Conservation (phyloP, 2,888 invertebrate species). For the Pasiphila rectangulata region DNA sequence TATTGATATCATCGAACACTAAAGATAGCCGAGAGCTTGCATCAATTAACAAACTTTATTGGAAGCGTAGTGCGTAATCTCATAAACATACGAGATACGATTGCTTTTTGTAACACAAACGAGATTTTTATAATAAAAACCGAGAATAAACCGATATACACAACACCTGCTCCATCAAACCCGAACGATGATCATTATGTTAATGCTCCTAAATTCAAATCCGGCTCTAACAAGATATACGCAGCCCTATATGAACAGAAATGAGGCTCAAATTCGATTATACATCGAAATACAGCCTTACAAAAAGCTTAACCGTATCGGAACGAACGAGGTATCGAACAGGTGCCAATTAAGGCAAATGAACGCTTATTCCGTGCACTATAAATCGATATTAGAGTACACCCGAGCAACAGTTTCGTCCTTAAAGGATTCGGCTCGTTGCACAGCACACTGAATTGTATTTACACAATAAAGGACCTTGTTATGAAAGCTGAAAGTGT, state of each 20-base stretch:
- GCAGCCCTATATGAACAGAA: constrained; percentile 46
- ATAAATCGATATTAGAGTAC: constrained; percentile 76
- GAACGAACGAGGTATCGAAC: constrained; percentile 65
- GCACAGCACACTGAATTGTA: constrained; percentile 54
- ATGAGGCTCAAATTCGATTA: constrained; percentile 54
- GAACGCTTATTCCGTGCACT: constrained; percentile 69
- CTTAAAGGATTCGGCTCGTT: constrained; percentile 66
- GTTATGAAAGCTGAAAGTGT: constrained; percentile 77
- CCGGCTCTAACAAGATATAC: constrained; percentile 43
- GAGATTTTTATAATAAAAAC: constrained; percentile 77
- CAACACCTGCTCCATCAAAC: constrained; percentile 78
- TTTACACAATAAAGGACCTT: constrained; percentile 73
- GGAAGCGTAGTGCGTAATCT: constrained; percentile 50
- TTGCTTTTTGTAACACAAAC: constrained; percentile 66
- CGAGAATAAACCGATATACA: constrained; percentile 74
- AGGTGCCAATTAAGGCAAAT: constrained; percentile 75
- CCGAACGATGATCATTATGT: constrained; percentile 73
- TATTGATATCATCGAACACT: constrained; percentile 33
- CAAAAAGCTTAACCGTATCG: constrained; percentile 61
- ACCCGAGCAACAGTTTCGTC: constrained; percentile 66
- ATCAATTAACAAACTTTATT: constrained; percentile 56
- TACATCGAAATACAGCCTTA: constrained; percentile 42
- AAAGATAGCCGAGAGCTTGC: constrained; percentile 41
- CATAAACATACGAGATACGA: constrained; percentile 61
- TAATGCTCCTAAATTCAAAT: constrained; percentile 66